Evolutionary conservation across 1,140 invertebrate genomes (phyloP).

Genomic region (Dinothrombium tinctorium): DNA sequence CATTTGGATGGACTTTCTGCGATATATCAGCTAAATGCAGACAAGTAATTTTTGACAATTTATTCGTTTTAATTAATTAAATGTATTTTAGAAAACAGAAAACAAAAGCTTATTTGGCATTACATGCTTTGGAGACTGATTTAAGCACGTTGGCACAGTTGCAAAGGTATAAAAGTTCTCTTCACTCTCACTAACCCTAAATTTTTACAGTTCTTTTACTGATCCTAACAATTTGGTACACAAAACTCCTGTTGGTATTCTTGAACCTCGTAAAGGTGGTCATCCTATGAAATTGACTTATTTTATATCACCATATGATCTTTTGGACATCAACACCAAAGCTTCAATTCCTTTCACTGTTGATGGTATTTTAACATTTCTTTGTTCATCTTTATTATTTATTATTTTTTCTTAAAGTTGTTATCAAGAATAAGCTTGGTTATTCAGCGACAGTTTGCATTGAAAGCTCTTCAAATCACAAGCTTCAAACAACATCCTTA

Average conservation of each 20-base stretch:
- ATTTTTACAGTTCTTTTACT: constrained; percentile 27
- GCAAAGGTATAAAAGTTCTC: constrained; percentile 31
- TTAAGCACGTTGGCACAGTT: constrained; percentile 56
- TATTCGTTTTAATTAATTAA: too few species aligned
- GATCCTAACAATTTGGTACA: constrained; percentile 66
- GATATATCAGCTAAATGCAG: constrained; percentile 78
- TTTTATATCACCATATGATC: constrained; percentile 80
- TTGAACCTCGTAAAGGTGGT: constrained; percentile 28
- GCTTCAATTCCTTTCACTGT: constrained; percentile 44
- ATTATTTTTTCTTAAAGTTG: constrained; percentile 14
- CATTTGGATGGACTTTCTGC: constrained; percentile 71
- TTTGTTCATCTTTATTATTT: background rate
- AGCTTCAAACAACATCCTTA: constrained; percentile 48
- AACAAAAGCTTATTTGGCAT: constrained; percentile 67
- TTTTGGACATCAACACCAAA: constrained; percentile 47
- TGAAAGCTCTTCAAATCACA: constrained; percentile 63
- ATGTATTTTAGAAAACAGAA: constrained; percentile 32
- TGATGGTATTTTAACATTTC: constrained; percentile 26
- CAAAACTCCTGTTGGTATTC: constrained; percentile 58
- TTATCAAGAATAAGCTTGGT: constrained; percentile 41
- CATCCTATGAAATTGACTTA: constrained; percentile 82
- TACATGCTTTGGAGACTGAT: constrained; percentile 75
- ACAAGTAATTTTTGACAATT: constrained; percentile 77
- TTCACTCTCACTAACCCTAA: background rate
- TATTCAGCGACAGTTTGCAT: constrained; percentile 68